Evolutionary conservation across 2,797 vertebrate species (phyloP).

Genomic region (Falco cherrug): DNA sequence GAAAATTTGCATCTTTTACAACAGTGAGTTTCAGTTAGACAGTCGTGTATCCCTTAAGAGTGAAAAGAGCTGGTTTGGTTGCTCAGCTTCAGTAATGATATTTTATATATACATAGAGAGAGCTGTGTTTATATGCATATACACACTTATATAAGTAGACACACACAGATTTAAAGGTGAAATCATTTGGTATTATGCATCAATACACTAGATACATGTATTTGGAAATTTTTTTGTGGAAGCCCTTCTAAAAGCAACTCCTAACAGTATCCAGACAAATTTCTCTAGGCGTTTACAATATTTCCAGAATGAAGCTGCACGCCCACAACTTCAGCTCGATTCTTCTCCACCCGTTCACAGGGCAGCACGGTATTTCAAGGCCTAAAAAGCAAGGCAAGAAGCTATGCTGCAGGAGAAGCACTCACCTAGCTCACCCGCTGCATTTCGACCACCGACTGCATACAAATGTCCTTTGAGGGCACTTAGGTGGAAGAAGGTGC

Average conservation of each 20-base stretch:
- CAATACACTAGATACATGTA: rapidly evolving
- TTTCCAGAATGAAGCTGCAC: background rate
- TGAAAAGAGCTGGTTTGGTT: background rate
- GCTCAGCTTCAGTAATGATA: background rate
- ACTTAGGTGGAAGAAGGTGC: conserved; percentile 99
- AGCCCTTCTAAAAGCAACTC: background rate
- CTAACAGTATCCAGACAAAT: background rate
- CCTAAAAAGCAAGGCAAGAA: background rate
- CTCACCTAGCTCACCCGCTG: conserved; percentile 92
- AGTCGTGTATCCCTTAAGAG: background rate
- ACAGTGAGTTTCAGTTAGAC: background rate
- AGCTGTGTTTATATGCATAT: background rate
- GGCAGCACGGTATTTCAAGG: background rate
- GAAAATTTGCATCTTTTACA: background rate
- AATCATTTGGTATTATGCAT: background rate
- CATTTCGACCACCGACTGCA: conserved; percentile 94
- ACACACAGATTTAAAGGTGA: background rate
- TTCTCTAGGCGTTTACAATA: background rate
- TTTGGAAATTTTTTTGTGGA: background rate
- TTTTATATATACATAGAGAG: background rate
- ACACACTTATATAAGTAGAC: background rate
- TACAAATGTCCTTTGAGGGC: conserved; percentile 99
- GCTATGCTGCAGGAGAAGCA: conserved; percentile 8
- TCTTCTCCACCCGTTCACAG: background rate
- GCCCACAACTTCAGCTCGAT: rapidly evolving